These are phyloP conservation scores for Bufo gargarizans DNA, from an alignment of 2,113 vertebrate species.

Conservation along the genomic window DNA sequence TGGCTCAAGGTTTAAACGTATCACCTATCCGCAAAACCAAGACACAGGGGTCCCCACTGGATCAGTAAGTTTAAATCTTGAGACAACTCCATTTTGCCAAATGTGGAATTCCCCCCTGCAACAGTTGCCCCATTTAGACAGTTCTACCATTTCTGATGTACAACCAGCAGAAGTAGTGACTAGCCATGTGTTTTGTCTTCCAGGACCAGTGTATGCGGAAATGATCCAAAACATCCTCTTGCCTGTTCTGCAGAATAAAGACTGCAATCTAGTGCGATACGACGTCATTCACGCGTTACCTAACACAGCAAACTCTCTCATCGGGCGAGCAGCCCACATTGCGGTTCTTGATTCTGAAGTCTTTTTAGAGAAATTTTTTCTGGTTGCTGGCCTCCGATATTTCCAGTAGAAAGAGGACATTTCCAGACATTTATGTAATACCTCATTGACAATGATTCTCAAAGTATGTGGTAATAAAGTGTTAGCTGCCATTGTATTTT, in stretches of 20 bases:
- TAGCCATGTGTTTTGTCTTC: conserved; percentile 30
- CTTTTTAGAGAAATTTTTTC: conserved; percentile 99
- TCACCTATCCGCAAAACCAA: too few relatives aligned
- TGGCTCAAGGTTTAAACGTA: too few relatives aligned
- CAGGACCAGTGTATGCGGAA: conserved; percentile 96
- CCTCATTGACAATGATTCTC: conserved; percentile 85
- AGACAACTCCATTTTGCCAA: too few relatives aligned
- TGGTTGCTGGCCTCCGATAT: conserved; percentile 96
- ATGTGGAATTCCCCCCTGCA: too few relatives aligned
- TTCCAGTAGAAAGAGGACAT: conserved; percentile 84
- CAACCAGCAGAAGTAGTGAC: not conserved
- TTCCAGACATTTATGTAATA: conserved; percentile 80
- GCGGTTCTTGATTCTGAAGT: conserved; percentile 99
- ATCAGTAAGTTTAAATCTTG: too few relatives aligned
- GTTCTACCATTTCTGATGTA: not conserved
- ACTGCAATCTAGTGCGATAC: conserved; percentile 94
- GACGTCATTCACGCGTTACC: conserved; percentile 96
- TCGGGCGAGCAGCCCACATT: conserved; percentile 96
- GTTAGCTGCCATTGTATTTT: conserved; percentile 79
- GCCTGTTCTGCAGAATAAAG: conserved; percentile 93
- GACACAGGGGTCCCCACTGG: too few relatives aligned
- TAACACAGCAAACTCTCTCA: conserved; percentile 97
- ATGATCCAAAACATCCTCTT: conserved; percentile 98
- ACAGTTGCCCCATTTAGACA: not conserved
- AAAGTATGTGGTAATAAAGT: conserved; percentile 78